Conservation (phyloP, 53 echinoderm and acorn worm species). For the Echinometra lucunter region DNA sequence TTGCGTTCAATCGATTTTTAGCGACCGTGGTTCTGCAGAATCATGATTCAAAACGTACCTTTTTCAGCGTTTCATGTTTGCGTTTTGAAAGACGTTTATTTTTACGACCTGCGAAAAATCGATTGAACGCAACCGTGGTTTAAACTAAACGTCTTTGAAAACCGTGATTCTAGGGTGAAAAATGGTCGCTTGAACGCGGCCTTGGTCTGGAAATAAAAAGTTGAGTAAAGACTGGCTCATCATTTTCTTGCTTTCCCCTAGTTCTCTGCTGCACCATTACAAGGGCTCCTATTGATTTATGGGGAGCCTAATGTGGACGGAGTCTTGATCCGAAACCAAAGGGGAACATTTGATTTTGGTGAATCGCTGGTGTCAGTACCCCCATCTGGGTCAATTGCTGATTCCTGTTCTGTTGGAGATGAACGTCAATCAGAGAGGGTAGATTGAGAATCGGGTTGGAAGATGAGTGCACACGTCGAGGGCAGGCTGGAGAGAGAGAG, state of each 20-base stretch:
- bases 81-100: too few species aligned
- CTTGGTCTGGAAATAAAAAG: not conserved
- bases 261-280: not conserved
- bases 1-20: too few species aligned
- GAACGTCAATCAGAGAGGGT: not conserved
- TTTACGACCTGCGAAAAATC: too few species aligned
- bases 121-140: too few species aligned
- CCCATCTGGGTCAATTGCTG: slow-evolving; percentile 28
- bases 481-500: not conserved
- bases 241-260: not conserved
- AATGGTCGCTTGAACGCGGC: too few species aligned
- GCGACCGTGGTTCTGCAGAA: too few species aligned
- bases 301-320: not conserved
- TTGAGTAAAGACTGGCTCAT: not conserved
- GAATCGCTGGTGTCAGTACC: not conserved
- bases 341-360: not conserved
- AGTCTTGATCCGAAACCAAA: not conserved
- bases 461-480: not conserved
- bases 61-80: too few species aligned
- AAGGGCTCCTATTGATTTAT: not conserved
- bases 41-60: too few species aligned
- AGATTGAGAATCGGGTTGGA: not conserved
- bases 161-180: too few species aligned
- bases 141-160: too few species aligned
- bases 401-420: not conserved